Evolutionary conservation across 2,888 invertebrate species (phyloP).

Genomic region (Tetheella fluctuosa): DNA sequence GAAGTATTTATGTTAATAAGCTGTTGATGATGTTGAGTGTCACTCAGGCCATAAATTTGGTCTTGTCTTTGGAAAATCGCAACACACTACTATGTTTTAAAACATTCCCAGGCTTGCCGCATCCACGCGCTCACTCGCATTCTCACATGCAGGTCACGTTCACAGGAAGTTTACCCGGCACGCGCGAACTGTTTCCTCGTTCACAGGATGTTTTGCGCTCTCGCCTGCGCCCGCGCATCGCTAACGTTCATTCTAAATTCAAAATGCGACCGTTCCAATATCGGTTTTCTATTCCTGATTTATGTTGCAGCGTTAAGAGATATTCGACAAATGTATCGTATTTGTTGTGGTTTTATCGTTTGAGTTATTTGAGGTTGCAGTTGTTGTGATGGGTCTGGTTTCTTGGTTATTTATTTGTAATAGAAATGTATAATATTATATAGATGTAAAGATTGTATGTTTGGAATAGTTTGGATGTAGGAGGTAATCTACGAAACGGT

Average conservation of each 20-base stretch:
- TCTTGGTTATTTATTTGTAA: background rate
- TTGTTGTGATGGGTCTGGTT: background rate
- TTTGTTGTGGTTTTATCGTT: conserved; percentile 7
- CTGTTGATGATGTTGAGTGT: no score
- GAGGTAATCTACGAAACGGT: no score
- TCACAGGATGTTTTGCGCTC: conserved; percentile 69
- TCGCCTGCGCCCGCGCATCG: conserved; percentile 29
- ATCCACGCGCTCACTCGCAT: conserved; percentile 14
- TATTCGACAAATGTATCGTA: background rate
- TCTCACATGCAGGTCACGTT: conserved; percentile 27
- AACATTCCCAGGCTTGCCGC: conserved; percentile 15
- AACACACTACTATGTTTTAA: background rate
- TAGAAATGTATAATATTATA: background rate
- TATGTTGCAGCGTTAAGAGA: background rate
- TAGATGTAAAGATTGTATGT: no score
- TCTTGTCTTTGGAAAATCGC: no score
- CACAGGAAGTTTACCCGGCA: conserved; percentile 71
- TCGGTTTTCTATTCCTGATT: conserved; percentile 35
- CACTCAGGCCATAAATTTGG: no score
- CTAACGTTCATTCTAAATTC: conserved; percentile 34
- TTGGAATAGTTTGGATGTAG: no score
- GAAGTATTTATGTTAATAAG: no score
- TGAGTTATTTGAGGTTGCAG: background rate
- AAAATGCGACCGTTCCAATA: conserved; percentile 30
- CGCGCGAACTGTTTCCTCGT: conserved; percentile 67